phyloP scores from a whole-genome alignment of 2,113 vertebrate genomes.

The Dunckerocampus dactyliophorus region DNA sequence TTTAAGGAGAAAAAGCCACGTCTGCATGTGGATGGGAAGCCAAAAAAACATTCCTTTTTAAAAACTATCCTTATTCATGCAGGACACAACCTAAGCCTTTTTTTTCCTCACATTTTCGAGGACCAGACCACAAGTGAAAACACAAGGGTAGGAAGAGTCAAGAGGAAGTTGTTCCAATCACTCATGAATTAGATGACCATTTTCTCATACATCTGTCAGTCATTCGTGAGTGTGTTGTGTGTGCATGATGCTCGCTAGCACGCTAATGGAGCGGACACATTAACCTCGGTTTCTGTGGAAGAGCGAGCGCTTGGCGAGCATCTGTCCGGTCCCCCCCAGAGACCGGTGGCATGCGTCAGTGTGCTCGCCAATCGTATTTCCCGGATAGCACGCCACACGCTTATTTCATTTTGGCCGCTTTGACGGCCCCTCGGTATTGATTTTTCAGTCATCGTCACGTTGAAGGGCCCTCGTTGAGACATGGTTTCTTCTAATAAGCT shows the following conservation, averaged over 20 bases:
- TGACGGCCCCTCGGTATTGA: conserved; percentile 63
- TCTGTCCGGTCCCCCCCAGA: conserved; percentile 34
- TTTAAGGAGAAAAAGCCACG: no score
- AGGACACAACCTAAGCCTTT: no score
- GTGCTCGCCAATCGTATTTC: conserved; percentile 49
- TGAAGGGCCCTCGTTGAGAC: conserved; percentile 35
- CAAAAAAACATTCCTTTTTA: no score
- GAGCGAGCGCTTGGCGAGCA: conserved; percentile 38
- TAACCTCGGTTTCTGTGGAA: conserved; percentile 57
- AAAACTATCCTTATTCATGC: no score
- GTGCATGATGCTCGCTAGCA: conserved; percentile 16
- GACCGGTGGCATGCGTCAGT: conserved; percentile 55
- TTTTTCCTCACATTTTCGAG: no score
- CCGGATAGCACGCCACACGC: conserved; percentile 63
- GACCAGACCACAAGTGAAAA: no score
- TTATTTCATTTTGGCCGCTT: conserved; percentile 72
- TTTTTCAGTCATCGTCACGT: conserved; percentile 40
- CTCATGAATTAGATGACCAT: neutral
- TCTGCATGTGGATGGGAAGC: no score
- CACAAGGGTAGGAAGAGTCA: neutral
- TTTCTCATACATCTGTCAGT: no score
- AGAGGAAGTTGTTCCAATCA: conserved; percentile 2
- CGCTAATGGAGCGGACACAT: conserved; percentile 61
- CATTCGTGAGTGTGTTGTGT: no score
- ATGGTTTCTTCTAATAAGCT: conserved; percentile 37